Conservation (phyloP, 2,888 invertebrate genomes). For the Schrankia costaestrigalis region DNA sequence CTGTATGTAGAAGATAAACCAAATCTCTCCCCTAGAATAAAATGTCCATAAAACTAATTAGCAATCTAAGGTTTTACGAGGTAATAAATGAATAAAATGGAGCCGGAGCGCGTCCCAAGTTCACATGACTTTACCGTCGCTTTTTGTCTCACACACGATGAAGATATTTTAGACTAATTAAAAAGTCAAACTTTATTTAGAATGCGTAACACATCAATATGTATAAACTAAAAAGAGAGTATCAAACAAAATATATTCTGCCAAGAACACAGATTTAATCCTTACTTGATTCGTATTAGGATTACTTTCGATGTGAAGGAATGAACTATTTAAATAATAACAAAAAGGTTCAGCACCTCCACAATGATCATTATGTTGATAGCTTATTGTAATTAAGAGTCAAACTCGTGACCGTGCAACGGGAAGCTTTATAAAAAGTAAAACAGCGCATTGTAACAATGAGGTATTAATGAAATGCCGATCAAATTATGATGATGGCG, state of each 20-base stretch:
- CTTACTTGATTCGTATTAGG: conserved; percentile 8
- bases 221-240: conserved; percentile 31
- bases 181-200: conserved; percentile 45
- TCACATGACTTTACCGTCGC: conserved; percentile 47
- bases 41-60: conserved; percentile 72
- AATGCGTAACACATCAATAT: conserved; percentile 53
- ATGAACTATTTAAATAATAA: conserved; percentile 29
- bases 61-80: conserved; percentile 68
- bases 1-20: conserved; percentile 29
- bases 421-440: conserved; percentile 39
- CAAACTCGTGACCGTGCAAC: conserved; percentile 22
- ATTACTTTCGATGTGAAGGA: conserved; percentile 8
- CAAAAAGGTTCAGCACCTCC: conserved; percentile 35
- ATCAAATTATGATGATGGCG: conserved; percentile 64
- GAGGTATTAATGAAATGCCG: conserved; percentile 62
- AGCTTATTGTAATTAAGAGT: conserved; percentile 37
- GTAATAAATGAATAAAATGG: conserved; percentile 70
- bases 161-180: conserved; percentile 65
- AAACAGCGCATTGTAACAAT: conserved; percentile 51
- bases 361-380: conserved; percentile 28
- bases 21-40: conserved; percentile 54
- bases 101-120: conserved; percentile 37
- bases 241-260: conserved; percentile 3
- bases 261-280: conserved; percentile 17
- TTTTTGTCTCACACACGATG: conserved; percentile 62